Evolutionary conservation across 2,888 invertebrate genomes (phyloP).

Genomic region (Autographa gamma): DNA sequence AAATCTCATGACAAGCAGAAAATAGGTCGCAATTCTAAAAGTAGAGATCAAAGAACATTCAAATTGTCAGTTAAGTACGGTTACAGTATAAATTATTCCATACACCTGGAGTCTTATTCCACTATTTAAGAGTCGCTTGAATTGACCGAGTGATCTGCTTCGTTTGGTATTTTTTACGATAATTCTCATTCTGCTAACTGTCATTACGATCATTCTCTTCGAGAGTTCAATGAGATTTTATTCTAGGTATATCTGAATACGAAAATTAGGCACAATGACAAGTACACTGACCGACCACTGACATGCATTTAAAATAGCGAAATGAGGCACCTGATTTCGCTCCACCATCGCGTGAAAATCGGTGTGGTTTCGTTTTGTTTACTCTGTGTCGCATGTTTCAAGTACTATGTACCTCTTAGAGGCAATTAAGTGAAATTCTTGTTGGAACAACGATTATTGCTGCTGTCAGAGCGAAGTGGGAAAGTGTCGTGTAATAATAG

Average conservation of each 20-base stretch:
- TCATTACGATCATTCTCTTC: too few species aligned
- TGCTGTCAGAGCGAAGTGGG: not conserved
- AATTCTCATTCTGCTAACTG: too few species aligned
- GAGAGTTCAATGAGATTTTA: too few species aligned
- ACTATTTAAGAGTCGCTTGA: too few species aligned
- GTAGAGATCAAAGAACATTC: slow-evolving; percentile 35
- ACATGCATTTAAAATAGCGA: too few species aligned
- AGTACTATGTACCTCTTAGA: slow-evolving; percentile 10
- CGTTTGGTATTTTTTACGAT: too few species aligned
- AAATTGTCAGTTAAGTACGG: slow-evolving; percentile 11
- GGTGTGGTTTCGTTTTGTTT: slow-evolving; percentile 20
- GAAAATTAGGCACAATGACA: too few species aligned
- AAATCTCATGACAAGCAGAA: slow-evolving; percentile 3
- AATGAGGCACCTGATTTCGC: slow-evolving; percentile 8
- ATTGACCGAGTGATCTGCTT: too few species aligned
- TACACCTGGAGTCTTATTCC: not conserved
- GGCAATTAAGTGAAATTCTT: slow-evolving; percentile 44
- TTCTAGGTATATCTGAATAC: too few species aligned
- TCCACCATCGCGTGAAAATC: slow-evolving; percentile 32
- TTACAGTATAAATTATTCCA: slow-evolving; percentile 41
- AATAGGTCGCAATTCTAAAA: slow-evolving; percentile 19
- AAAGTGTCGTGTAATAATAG: not conserved
- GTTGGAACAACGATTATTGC: slow-evolving; percentile 18
- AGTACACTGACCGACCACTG: too few species aligned
- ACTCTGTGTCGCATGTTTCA: slow-evolving; percentile 33